Conservation (phyloP, 2,113 vertebrate species). For the Psettodes erumei region DNA sequence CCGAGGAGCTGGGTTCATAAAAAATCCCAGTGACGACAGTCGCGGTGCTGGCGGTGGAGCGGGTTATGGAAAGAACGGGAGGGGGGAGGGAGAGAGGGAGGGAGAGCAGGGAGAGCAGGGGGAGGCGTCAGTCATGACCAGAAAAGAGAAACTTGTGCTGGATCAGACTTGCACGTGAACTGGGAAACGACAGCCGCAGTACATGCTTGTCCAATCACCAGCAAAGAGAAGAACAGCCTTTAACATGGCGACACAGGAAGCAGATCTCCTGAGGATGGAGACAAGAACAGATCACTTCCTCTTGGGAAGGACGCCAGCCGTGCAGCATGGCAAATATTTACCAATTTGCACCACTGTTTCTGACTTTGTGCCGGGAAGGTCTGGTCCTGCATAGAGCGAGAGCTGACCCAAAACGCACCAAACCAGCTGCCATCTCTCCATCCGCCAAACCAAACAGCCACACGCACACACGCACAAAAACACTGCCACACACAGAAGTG, state of each 20-base stretch:
- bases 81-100: too few species aligned
- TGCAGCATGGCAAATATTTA: conserved; percentile 5
- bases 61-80: conserved; percentile 54
- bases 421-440: conserved; percentile 54
- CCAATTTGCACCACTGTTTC: conserved; percentile 4
- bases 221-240: conserved; percentile 12
- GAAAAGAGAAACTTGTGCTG: conserved; percentile 12
- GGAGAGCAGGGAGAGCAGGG: not conserved
- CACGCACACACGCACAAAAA: conserved; percentile 58
- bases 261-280: not conserved
- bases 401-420: conserved; percentile 39
- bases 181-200: not conserved
- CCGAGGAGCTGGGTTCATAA: conserved; percentile 45
- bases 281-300: conserved; percentile 22
- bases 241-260: not conserved
- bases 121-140: conserved; percentile 10
- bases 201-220: not conserved
- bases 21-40: conserved; percentile 65
- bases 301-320: not conserved
- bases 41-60: conserved; percentile 46
- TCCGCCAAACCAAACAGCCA: conserved; percentile 75
- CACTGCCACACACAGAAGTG: conserved; percentile 61
- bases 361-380: conserved; percentile 4
- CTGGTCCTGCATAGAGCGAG: too few species aligned
- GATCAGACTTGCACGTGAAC: not conserved